A percentile compares a stretch with the other conserved stretches of the same genome.
Conservation (phyloP, 1,140 invertebrate genomes). For the Hycleus phaleratus region DNA sequence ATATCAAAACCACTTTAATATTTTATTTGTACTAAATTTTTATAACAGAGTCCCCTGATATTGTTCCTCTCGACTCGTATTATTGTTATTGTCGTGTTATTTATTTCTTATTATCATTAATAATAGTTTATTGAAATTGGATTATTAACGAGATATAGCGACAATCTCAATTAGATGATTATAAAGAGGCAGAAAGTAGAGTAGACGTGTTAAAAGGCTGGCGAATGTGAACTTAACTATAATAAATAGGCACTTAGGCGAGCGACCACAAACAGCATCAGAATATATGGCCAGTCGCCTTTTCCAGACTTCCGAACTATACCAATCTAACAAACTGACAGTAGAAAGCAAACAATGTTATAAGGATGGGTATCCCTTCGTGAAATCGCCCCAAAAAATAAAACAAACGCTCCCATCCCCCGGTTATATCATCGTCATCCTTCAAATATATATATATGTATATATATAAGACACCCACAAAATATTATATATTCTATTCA, state of each 20-base stretch:
- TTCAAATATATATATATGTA: not conserved
- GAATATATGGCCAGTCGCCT: constrained; percentile 18
- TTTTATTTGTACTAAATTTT: too few species aligned
- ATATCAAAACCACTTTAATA: too few species aligned
- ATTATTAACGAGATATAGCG: too few species aligned
- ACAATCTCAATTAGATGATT: constrained; percentile 8
- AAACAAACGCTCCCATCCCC: too few species aligned
- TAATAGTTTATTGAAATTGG: too few species aligned
- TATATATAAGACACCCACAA: constrained; percentile 3
- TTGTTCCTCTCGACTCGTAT: too few species aligned
- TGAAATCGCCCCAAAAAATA: too few species aligned
- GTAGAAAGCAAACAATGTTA: constrained; percentile 35
- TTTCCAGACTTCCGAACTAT: constrained; percentile 6
- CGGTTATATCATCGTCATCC: too few species aligned
- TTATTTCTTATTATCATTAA: too few species aligned
- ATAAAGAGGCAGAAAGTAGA: constrained; percentile 21
- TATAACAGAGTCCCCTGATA: too few species aligned
- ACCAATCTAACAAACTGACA: constrained; percentile 21
- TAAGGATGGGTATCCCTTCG: constrained; percentile 5
- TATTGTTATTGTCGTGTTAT: too few species aligned
- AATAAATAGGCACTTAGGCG: constrained; percentile 39
- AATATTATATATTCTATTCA: constrained; percentile 41
- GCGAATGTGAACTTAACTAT: constrained; percentile 23
- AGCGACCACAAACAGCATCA: constrained; percentile 34
- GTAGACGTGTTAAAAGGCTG: constrained; percentile 35